Conservation (phyloP, 2,797 vertebrate species). For the Tenualosa ilisha region DNA sequence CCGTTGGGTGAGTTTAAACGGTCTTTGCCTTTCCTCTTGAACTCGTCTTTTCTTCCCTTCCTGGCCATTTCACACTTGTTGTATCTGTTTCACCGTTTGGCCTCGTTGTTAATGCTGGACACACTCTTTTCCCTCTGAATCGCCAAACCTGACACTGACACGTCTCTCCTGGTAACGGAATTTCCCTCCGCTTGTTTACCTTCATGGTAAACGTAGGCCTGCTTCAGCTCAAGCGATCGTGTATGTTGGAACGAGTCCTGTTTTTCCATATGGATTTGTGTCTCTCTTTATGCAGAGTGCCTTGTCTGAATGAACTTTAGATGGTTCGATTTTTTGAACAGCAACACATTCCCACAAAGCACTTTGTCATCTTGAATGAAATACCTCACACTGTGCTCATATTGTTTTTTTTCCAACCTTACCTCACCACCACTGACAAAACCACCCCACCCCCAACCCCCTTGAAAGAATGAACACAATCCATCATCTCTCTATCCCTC, state of each 20-base stretch:
- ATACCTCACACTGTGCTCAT: constrained; percentile 22
- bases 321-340: neutral
- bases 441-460: neutral
- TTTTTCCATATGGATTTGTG: neutral
- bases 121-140: neutral
- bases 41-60: neutral
- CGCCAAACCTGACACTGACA: neutral
- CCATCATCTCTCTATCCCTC: neutral
- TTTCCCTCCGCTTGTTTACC: neutral
- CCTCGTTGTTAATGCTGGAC: neutral
- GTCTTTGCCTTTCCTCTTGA: neutral
- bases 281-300: neutral
- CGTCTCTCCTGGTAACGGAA: neutral
- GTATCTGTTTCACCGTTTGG: neutral
- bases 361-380: constrained; percentile 14
- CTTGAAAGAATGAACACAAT: neutral
- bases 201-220: neutral
- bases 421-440: neutral
- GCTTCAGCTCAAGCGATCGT: neutral
- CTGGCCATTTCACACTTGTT: neutral
- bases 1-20: neutral
- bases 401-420: constrained; percentile 33
- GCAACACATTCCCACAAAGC: constrained; percentile 23
- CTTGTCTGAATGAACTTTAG: neutral
- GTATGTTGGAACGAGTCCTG: neutral